Evolutionary conservation across 1,140 invertebrate species (phyloP), one percentile per base, ranked within the genome.

Genomic region (Thaumetopoea pityocampa): DNA sequence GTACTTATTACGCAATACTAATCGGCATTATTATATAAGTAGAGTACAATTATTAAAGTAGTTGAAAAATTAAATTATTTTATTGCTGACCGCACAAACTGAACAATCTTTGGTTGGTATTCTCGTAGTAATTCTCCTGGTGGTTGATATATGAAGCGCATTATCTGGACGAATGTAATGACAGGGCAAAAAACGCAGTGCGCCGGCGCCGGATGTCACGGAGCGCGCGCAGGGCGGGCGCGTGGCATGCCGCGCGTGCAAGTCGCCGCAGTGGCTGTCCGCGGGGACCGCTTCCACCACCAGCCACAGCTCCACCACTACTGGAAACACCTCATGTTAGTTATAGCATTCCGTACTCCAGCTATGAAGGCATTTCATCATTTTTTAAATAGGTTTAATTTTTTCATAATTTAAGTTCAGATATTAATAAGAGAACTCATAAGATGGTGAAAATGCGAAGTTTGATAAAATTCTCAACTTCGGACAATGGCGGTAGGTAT

Each of bases 281-380:
- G 67, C 70, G 1, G 67, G 67, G n/a, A 73, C 70, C 18, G 54
- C 73, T 0, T 81, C 73, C 14, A 73, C 84, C 26, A 77, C 71
- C 23, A 86, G 84, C 51, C 84, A 86, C 58, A 86, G 82, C 28
- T 86, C 84, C 8, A 84, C 80, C 10, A 72, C 71, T 3, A 86
- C 84, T 11, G 84, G 67, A 2, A 85, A 77, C 58, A 82, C 84
- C 5, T 79, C 82, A 10, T 72, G 84, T 86, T 37, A 72, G 74
- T 78, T 23, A n/a, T n/a, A n/a, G n/a, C n/a, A n/a, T n/a, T n/a
- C n/a, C n/a, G n/a, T n/a, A n/a, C n/a, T n/a, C n/a, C n/a, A n/a
- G n/a, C n/a, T n/a, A n/a, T n/a, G n/a, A n/a, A n/a, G n/a, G n/a
- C n/a, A n/a, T n/a, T n/a, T n/a, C n/a, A n/a, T n/a, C n/a, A n/a